Percentiles rank a stretch among this genome's conserved stretches.
phyloP scores from a whole-genome alignment of 2,113 vertebrate species.

The Cygnus buccinator region DNA sequence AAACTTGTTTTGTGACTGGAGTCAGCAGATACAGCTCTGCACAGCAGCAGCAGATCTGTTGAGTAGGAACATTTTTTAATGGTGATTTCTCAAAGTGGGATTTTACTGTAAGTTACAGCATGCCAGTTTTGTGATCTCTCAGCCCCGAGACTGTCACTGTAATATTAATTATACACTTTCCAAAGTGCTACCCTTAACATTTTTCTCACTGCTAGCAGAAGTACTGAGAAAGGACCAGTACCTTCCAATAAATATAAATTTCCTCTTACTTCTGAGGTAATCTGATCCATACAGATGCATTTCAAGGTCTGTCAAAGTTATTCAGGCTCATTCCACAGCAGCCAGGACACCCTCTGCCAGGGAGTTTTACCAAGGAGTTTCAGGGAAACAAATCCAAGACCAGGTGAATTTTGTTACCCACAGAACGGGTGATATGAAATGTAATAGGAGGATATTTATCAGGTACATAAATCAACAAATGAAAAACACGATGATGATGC shows the following conservation, averaged over 20 bases:
- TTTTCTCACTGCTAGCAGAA: constrained; percentile 30
- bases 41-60: constrained; percentile 20
- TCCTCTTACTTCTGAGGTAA: constrained; percentile 30
- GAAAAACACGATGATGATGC: neutral
- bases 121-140: constrained; percentile 31
- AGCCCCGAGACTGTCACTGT: neutral
- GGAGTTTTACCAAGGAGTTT: neutral
- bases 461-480: constrained; percentile 23
- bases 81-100: constrained; percentile 31
- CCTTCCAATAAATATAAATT: constrained; percentile 42
- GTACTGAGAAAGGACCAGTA: constrained; percentile 37
- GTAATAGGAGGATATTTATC: neutral
- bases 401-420: neutral
- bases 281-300: constrained; percentile 53
- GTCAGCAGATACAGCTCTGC: constrained; percentile 15
- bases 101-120: constrained; percentile 53
- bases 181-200: constrained; percentile 57
- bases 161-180: constrained; percentile 41
- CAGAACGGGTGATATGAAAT: neutral
- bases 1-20: constrained; percentile 54
- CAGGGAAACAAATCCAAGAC: neutral
- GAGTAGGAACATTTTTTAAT: constrained; percentile 55
- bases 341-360: neutral
- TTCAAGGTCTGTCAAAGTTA: constrained; percentile 53
- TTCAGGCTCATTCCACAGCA: constrained; percentile 14